phyloP scores from a whole-genome alignment of 2,888 invertebrate species.

The Rugalucina vietnamica region DNA sequence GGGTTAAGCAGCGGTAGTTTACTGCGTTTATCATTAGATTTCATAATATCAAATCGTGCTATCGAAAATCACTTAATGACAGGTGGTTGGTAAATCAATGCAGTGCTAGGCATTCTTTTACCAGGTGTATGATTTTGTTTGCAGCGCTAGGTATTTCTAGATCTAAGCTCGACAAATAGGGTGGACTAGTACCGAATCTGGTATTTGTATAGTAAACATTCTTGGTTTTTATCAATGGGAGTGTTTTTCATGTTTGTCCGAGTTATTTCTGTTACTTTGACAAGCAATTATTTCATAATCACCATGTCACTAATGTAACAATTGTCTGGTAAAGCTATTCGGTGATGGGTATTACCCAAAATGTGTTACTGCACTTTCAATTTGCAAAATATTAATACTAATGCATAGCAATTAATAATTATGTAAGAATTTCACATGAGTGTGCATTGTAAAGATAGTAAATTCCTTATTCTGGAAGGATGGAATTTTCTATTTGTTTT shows the following conservation, averaged over 20 bases:
- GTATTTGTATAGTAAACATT: constrained; percentile 16
- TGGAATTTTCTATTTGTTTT: too few relatives aligned
- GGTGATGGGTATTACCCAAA: not conserved
- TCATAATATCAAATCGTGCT: constrained; percentile 8
- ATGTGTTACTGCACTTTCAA: too few relatives aligned
- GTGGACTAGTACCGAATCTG: constrained; percentile 4
- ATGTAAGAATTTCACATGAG: too few relatives aligned
- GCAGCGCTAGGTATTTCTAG: not conserved
- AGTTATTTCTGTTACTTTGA: not conserved
- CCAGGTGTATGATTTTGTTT: not conserved
- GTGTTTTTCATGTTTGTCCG: not conserved
- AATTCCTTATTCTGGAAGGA: too few relatives aligned
- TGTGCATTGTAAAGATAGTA: too few relatives aligned
- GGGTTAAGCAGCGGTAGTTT: constrained; percentile 4
- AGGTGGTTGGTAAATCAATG: not conserved
- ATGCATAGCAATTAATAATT: too few relatives aligned
- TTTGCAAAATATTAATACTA: too few relatives aligned
- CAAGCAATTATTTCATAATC: not conserved
- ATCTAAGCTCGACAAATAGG: not conserved
- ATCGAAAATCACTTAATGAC: constrained; percentile 6
- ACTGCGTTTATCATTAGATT: constrained; percentile 11
- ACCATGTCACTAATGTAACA: not conserved
- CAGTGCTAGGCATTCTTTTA: constrained; percentile 7
- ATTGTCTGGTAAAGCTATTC: not conserved
- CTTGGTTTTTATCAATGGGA: constrained; percentile 12